Base-by-base conservation (phyloP, 1,140 invertebrate genomes). In the Whitmania pigra region DNA sequence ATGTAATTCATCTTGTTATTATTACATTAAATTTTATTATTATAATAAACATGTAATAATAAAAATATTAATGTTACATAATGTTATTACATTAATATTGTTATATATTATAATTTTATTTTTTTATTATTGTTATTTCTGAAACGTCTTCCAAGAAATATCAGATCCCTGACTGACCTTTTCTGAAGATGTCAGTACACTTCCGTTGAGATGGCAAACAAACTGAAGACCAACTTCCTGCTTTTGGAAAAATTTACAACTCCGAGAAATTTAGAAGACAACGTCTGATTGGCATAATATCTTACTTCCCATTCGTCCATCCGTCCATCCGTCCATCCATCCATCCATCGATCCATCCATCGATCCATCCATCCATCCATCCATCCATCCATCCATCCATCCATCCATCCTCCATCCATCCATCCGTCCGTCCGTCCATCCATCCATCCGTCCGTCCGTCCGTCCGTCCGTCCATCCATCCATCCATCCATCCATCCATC, bases 71-170 rank as follows among this genome's bases (percentile, higher is more conserved):
- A n/a, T 57, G 25, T 57, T 57, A 57, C 9, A n/a, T 57, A 57
- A 3, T 57, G 25, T 57, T 57, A 9, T 57, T 57, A 5, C n/a
- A n/a, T 57, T 57, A 57, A 3, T 57, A 27, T 57, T 57, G 9
- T 57, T 57, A 27, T 27, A 57, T n/a, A 57, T 57, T n/a, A n/a
- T 57, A n/a, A n/a, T 27, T 57, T 57, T 27, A 27, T n/a, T 57
- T 49, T 49, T 4, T 49, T 49, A 49, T 49, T 49, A 49, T 49
- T 49, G 11, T 49, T 11, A 49, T 36, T 36, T 36, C 31, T 49
- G 43, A 17, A 49, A 49, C 43, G 43, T 15, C 43, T 49, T 49
- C 43, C 15, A 5, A 11, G 43, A 49, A 49, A 49, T 49, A 49
- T 4, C 15, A 49, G 43, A 49, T 49, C 43, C 43, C 2, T 17